Percentiles rank a stretch among this genome's conserved stretches.
Conservation (phyloP, 2,797 vertebrate genomes). For the Labroides dimidiatus region DNA sequence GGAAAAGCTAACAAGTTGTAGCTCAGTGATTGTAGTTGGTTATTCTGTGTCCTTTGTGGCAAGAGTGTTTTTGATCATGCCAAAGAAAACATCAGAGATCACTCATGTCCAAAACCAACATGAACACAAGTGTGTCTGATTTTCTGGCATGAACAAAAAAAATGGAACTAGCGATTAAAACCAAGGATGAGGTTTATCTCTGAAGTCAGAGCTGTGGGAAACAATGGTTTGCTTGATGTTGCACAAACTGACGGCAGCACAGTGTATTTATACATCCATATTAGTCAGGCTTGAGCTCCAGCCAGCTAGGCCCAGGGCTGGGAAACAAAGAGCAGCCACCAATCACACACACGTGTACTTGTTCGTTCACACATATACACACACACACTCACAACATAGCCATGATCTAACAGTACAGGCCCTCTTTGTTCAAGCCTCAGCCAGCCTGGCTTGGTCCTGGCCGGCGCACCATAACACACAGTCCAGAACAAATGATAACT, state of each 20-base stretch:
- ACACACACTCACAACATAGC: constrained; percentile 9
- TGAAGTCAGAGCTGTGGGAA: constrained; percentile 73
- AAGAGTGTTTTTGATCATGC: constrained; percentile 12
- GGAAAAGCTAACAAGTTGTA: constrained; percentile 3
- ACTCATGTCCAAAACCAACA: constrained; percentile 42
- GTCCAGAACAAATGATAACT: constrained; percentile 60
- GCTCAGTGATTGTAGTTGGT: constrained; percentile 9
- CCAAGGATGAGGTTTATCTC: constrained; percentile 69
- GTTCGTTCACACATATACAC: constrained; percentile 7
- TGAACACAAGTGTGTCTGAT: constrained; percentile 40
- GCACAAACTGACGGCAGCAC: constrained; percentile 68
- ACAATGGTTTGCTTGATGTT: constrained; percentile 81
- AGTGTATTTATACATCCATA: constrained; percentile 83
- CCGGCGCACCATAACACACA: constrained; percentile 61
- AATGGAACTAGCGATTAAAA: constrained; percentile 51
- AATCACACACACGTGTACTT: constrained; percentile 62
- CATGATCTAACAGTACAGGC: constrained; percentile 72
- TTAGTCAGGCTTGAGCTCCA: constrained; percentile 78
- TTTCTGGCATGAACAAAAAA: constrained; percentile 46
- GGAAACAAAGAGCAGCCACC: constrained; percentile 78
- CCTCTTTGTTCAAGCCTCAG: constrained; percentile 74
- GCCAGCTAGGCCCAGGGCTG: constrained; percentile 74
- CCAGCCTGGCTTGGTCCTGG: constrained; percentile 57
- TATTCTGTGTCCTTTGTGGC: constrained; percentile 21
- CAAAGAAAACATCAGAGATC: constrained; percentile 32